Conservation (phyloP, 2,797 vertebrate genomes). For the Astyanax mexicanus region DNA sequence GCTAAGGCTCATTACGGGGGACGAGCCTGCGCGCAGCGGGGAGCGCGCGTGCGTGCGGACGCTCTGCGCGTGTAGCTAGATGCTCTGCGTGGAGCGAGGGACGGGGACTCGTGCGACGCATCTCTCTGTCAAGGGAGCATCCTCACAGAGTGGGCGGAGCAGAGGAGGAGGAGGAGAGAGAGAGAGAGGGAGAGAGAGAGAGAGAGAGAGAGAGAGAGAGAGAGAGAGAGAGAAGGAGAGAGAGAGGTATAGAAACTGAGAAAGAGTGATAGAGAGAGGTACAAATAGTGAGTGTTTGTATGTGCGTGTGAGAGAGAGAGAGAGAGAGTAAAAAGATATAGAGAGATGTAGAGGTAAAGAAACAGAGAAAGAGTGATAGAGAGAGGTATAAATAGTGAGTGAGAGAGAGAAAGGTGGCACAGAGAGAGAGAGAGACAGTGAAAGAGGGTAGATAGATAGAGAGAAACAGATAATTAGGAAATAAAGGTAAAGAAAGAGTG, state of each 20-base stretch:
- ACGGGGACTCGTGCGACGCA: slow-evolving; percentile 21
- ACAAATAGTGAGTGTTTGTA: no score
- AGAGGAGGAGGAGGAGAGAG: slow-evolving; percentile 32
- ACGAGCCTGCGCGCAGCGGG: slow-evolving; percentile 46
- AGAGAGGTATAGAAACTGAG: slow-evolving; percentile 15
- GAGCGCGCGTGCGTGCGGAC: slow-evolving; percentile 28
- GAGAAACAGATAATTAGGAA: no score
- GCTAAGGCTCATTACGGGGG: slow-evolving; percentile 42
- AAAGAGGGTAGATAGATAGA: slow-evolving; percentile 17
- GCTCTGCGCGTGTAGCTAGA: slow-evolving; percentile 32
- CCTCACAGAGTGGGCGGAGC: slow-evolving; percentile 19
- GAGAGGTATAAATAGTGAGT: slow-evolving; percentile 20
- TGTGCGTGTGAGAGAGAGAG: slow-evolving; percentile 17
- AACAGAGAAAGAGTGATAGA: slow-evolving; percentile 21
- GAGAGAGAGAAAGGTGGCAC: neutral
- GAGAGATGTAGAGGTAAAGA: no score
- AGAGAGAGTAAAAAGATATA: no score
- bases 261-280: no score
- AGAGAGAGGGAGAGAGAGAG: slow-evolving; percentile 13
- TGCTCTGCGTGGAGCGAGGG: slow-evolving; percentile 24
- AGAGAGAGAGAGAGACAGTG: no score
- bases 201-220: slow-evolving; percentile 4
- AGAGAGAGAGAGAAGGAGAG: slow-evolving; percentile 22
- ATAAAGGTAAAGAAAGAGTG: no score
- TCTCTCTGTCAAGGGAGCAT: slow-evolving; percentile 6